Percentiles rank a stretch among this genome's conserved stretches.
phyloP scores from a whole-genome alignment of 2,797 vertebrate genomes.

The Artibeus jamaicensis region DNA sequence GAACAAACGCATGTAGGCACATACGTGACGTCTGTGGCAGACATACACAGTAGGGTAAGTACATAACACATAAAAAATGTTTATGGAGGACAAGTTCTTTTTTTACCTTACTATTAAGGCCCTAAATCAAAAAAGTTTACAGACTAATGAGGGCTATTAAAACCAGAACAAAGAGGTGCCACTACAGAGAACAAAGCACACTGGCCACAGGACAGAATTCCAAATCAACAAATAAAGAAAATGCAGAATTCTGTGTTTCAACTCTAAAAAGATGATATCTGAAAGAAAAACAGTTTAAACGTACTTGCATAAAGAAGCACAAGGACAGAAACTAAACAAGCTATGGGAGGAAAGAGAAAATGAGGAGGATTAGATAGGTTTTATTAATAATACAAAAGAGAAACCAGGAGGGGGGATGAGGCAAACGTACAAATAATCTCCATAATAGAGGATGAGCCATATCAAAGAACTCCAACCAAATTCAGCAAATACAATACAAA shows the following conservation, averaged over 20 bases:
- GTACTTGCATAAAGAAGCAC: background rate
- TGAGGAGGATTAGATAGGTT: background rate
- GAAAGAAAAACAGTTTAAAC: conserved; percentile 25
- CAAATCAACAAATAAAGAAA: conserved; percentile 29
- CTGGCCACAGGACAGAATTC: background rate
- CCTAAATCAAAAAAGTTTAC: background rate
- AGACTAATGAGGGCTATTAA: background rate
- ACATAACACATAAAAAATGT: background rate
- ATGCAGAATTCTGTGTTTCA: background rate
- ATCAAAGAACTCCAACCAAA: conserved; percentile 13
- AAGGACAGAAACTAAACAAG: background rate
- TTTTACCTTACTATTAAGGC: background rate
- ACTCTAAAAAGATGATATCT: background rate
- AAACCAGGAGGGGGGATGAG: background rate
- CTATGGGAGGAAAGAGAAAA: background rate
- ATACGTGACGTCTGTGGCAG: background rate
- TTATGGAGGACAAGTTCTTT: background rate
- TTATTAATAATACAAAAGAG: conserved; percentile 44
- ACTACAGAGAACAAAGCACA: conserved; percentile 3
- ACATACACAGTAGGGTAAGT: background rate
- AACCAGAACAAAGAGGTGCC: background rate
- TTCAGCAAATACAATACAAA: background rate
- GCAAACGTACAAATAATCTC: background rate
- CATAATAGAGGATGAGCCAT: background rate
- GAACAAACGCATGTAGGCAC: background rate